Evolutionary conservation across 2,888 invertebrate species (phyloP), one percentile per base, ranked within the genome.

Genomic region (Trypoxylon attenuatum): DNA sequence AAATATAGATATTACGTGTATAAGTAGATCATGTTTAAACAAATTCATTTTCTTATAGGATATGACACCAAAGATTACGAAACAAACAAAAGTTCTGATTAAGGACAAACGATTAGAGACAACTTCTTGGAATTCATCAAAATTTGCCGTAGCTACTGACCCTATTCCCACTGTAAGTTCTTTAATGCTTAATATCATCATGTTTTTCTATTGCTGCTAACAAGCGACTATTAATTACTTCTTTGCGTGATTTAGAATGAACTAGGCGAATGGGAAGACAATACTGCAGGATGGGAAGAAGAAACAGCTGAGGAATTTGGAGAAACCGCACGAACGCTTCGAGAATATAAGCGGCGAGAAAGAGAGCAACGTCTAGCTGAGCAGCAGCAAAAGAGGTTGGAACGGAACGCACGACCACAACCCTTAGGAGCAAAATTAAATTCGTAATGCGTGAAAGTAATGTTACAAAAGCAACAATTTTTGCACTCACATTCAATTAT

Each of bases 41-140:
- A 60, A 15, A 76, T 77, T 5, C 59, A n/a, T 16, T 73, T 79
- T 8, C 49, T 6, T 23, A n/a, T 52, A 90, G 90, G 90, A 91
- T 74, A 90, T 92, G 90, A 86, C 90, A 22, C 92, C 92, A 6
- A 88, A 87, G 65, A 91, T 92, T 29, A 91, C 90, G 13, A 89
- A 87, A 53, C 92, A 91, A 78, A 87, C 88, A 0, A 91, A 91
- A 83, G 79, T 91, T 46, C 85, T 90, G 51, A 83, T 91, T 21
- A 87, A 84, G 51, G 85, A 87, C 55, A 87, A 87, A 42, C 73
- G 73, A 10, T 60, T 73, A 6, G 80, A 79, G 15, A 69, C 71
- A 42, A 49, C 56, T 3, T 73, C 70, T 46, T 76, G 80, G 52
- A 87, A 87, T 64, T 85, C 88, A 22, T 87, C 88, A 2, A 87